Evolutionary conservation across 2,797 vertebrate genomes (phyloP).

Genomic region (Mormyrus proboscirostris): DNA sequence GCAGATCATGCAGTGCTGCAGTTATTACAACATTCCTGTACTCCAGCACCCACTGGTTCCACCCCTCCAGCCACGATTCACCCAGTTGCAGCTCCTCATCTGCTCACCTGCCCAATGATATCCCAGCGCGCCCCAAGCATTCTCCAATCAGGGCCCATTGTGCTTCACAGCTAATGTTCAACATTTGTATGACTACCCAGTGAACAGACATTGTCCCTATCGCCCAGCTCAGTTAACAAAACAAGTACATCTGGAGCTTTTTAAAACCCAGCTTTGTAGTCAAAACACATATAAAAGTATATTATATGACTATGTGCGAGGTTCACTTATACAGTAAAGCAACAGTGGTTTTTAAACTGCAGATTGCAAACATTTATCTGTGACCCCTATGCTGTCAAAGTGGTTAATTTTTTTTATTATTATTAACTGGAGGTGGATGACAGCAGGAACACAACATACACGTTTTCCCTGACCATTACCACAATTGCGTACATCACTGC

Average conservation of each 20-base stretch:
- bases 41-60: conserved; percentile 55
- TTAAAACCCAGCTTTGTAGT: neutral
- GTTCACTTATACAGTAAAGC: neutral
- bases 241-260: conserved; percentile 1
- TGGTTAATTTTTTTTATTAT: neutral
- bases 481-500: neutral
- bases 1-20: conserved; percentile 56
- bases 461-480: neutral
- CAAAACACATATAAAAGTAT: neutral
- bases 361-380: neutral
- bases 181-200: neutral
- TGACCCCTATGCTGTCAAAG: neutral
- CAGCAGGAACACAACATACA: neutral
- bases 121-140: neutral
- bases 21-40: conserved; percentile 53
- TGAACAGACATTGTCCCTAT: neutral
- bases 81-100: conserved; percentile 28
- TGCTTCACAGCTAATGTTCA: neutral
- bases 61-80: conserved; percentile 49
- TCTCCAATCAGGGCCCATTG: neutral
- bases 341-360: neutral
- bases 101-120: conserved; percentile 23
- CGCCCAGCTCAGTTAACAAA: neutral
- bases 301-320: neutral
- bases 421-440: neutral